Percentiles rank a stretch among this genome's conserved stretches.
Evolutionary conservation across 2,888 invertebrate genomes (phyloP).

Genomic region (Drosophila quinaria): DNA sequence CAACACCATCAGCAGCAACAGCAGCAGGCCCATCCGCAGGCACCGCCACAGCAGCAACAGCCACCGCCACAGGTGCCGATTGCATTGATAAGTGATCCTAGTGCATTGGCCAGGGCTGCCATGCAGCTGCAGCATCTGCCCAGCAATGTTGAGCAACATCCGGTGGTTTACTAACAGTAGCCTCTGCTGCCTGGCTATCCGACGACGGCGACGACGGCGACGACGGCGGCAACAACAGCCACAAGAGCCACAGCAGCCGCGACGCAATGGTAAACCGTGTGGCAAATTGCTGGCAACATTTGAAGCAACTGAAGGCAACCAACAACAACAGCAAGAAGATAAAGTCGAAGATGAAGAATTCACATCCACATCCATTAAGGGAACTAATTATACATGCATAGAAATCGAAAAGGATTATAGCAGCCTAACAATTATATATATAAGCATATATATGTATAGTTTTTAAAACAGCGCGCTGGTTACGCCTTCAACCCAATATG

Average conservation of each 20-base stretch:
- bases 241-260: constrained; percentile 51
- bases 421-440: constrained; percentile 5
- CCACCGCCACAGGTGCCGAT: constrained; percentile 84
- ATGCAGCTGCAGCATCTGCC: constrained; percentile 85
- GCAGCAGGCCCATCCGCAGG: constrained; percentile 68
- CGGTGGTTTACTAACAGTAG: constrained; percentile 85
- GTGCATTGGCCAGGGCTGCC: constrained; percentile 84
- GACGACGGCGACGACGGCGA: constrained; percentile 28
- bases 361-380: constrained; percentile 58
- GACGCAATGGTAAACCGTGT: constrained; percentile 51
- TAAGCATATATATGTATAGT: constrained; percentile 23
- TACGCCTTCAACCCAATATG: constrained; percentile 50
- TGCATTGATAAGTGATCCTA: constrained; percentile 84
- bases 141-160: constrained; percentile 85
- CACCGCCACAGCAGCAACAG: constrained; percentile 77
- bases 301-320: constrained; percentile 19
- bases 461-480: constrained; percentile 58
- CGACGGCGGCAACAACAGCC: constrained; percentile 27
- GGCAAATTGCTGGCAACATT: constrained; percentile 20
- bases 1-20: constrained; percentile 65
- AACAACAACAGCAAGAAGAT: constrained; percentile 13
- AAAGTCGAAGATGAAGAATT: constrained; percentile 3
- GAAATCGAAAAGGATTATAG: constrained; percentile 2
- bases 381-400: constrained; percentile 65
- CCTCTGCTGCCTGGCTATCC: constrained; percentile 67